Percentiles rank a stretch among this genome's conserved stretches.
Conservation (phyloP, 2,113 vertebrate species). For the Varanus salvator region DNA sequence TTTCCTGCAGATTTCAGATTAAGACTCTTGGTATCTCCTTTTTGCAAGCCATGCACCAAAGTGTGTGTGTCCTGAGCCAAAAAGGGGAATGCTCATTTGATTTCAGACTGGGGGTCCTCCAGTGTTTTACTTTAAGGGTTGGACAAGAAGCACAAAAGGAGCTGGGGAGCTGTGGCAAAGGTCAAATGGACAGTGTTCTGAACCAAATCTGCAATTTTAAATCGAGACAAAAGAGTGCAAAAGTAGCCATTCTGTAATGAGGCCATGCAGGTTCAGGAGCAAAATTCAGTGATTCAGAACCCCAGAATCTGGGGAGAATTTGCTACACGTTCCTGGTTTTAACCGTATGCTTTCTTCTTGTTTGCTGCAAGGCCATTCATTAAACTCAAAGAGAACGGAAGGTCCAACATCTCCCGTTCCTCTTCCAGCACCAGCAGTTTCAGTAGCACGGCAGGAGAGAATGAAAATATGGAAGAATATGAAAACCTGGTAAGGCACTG, state of each 20-base stretch:
- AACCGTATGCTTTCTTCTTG: background rate
- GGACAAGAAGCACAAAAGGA: no score
- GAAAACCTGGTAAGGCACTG: constrained; percentile 81
- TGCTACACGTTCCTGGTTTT: background rate
- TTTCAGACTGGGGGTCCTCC: no score
- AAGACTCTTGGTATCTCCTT: no score
- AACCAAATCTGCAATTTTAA: background rate
- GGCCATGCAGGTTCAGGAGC: background rate
- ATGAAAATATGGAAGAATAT: constrained; percentile 87
- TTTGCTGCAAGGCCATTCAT: constrained; percentile 76
- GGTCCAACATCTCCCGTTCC: constrained; percentile 90
- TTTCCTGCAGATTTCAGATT: no score
- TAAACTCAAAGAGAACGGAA: constrained; percentile 89
- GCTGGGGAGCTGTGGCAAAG: no score
- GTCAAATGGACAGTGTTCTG: background rate
- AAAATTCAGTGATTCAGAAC: background rate
- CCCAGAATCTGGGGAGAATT: background rate
- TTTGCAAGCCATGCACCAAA: no score
- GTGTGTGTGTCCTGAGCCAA: no score
- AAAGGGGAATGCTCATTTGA: no score
- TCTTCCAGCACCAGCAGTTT: constrained; percentile 94
- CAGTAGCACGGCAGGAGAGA: constrained; percentile 87
- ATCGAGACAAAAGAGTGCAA: background rate
- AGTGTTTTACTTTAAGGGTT: no score
- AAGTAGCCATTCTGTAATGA: no score